A percentile compares a stretch with the other conserved stretches of the same genome.
Evolutionary conservation across 2,113 vertebrate species (phyloP).

Genomic region (Sialia sialis): DNA sequence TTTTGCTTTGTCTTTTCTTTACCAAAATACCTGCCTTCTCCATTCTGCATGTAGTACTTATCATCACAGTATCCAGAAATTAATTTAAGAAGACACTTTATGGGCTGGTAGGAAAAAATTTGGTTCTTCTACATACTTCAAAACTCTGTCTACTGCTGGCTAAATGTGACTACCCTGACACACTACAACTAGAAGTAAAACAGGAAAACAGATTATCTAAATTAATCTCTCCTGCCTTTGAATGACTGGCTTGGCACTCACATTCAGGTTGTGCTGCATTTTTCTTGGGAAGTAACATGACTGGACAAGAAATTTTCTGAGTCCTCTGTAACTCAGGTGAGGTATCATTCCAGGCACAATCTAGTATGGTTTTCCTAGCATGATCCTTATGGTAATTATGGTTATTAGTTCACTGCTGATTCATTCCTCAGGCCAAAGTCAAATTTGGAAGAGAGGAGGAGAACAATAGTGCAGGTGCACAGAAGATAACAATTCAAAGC

Average conservation of each 20-base stretch:
- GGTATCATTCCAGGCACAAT: neutral
- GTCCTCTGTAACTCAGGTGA: neutral
- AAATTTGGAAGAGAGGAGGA: neutral
- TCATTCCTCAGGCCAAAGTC: neutral
- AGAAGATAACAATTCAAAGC: neutral
- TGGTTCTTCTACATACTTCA: neutral
- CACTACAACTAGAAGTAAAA: neutral
- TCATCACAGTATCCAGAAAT: neutral
- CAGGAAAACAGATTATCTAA: neutral
- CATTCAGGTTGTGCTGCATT: neutral
- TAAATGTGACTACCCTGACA: neutral
- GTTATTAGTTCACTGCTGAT: neutral
- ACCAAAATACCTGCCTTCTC: neutral
- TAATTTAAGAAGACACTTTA: neutral
- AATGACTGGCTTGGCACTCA: neutral
- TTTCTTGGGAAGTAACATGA: neutral
- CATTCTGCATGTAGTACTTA: neutral
- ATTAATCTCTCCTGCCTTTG: neutral
- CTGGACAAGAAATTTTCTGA: neutral
- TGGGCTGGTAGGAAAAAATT: neutral
- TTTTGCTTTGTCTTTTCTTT: neutral
- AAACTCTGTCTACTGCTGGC: neutral
- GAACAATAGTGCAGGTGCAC: neutral
- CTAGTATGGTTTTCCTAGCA: neutral
- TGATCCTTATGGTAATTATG: neutral